phyloP scores from a whole-genome alignment of 1,140 invertebrate genomes.

The Lordiphosa stackelbergi region DNA sequence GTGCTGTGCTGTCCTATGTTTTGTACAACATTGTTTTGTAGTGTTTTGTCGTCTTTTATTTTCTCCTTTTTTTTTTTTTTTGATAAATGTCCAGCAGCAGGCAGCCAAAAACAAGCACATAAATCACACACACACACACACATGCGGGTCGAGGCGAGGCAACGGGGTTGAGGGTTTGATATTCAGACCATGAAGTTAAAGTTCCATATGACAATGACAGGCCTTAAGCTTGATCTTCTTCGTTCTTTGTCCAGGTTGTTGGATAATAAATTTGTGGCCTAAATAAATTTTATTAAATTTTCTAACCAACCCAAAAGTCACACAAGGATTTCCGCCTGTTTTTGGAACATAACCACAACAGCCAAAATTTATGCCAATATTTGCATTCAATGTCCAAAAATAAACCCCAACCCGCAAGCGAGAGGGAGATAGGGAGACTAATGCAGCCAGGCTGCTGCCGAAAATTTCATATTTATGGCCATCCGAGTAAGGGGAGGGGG shows the following conservation, averaged over 20 bases:
- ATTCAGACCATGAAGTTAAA: constrained; percentile 7
- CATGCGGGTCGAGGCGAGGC: constrained; percentile 18
- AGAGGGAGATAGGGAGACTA: no score
- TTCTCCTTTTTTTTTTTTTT: constrained; percentile 31
- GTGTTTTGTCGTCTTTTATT: background rate
- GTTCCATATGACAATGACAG: constrained; percentile 10
- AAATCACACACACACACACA: constrained; percentile 50
- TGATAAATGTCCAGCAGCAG: constrained; percentile 66
- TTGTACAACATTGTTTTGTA: constrained; percentile 12
- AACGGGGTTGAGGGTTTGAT: background rate
- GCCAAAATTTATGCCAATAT: constrained; percentile 74
- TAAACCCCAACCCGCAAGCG: constrained; percentile 34
- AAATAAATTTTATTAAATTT: constrained; percentile 23
- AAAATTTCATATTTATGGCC: constrained; percentile 72
- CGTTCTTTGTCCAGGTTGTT: constrained; percentile 10
- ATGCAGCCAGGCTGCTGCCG: constrained; percentile 24
- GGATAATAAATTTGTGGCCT: constrained; percentile 21
- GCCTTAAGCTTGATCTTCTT: constrained; percentile 5
- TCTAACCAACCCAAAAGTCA: constrained; percentile 7
- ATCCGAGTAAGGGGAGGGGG: constrained; percentile 4
- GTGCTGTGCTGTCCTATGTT: constrained; percentile 30
- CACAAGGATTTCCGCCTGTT: constrained; percentile 3
- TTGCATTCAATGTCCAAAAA: constrained; percentile 75
- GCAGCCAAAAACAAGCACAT: constrained; percentile 70
- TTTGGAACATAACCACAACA: constrained; percentile 48